Base-by-base conservation (phyloP, 2,113 vertebrate genomes). In the Anoura caudifer region DNA sequence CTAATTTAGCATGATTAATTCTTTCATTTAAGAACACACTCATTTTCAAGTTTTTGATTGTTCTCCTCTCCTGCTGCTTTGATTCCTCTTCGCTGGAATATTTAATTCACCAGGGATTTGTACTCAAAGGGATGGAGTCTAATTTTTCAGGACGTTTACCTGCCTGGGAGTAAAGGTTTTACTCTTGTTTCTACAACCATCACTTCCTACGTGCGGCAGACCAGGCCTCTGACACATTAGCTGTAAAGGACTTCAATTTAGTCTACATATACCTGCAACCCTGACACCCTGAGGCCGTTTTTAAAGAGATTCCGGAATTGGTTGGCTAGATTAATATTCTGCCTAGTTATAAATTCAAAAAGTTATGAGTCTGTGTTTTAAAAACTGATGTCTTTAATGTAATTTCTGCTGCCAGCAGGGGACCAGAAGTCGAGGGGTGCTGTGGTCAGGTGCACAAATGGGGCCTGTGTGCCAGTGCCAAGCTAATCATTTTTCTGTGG, bases 1-100 rank as follows among this genome's bases (percentile, higher is more conserved):
- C 86, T 97, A 96, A 97, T 95, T 95, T 92, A 92, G 90, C 73
- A 31, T 90, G 95, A 97, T 97, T 97, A 96, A 96, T 96, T 83
- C 65, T 76, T 76, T 90, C 96, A 93, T 79, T 95, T 86, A 93
- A 93, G 95, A 85, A 88, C 54, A 87, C 52, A 84, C 86, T 93
- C 70, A 6, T 87, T 96, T 95, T 87, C 54, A 50, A 82, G 87
- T 89, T 96, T 89, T 77, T 61, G 69, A 84, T 80, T 95, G 86
- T 95, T 91, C 83, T 52, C 33, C 80, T 91, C 17, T 54, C 86
- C 95, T 65, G 9, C 45, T 56, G 28, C 81, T 56, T 31, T 83
- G 88, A 52, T n/a, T 81, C 82, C 54, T 94, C 80, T 92, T 69
- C 14, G 41, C 73, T 2, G 13, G 24, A 80, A 90, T 47, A 36